A percentile compares a stretch with the other conserved stretches of the same genome.
These are phyloP conservation scores for Drosophila melanica DNA, from an alignment of 1,140 invertebrate species.

Conservation along the genomic window DNA sequence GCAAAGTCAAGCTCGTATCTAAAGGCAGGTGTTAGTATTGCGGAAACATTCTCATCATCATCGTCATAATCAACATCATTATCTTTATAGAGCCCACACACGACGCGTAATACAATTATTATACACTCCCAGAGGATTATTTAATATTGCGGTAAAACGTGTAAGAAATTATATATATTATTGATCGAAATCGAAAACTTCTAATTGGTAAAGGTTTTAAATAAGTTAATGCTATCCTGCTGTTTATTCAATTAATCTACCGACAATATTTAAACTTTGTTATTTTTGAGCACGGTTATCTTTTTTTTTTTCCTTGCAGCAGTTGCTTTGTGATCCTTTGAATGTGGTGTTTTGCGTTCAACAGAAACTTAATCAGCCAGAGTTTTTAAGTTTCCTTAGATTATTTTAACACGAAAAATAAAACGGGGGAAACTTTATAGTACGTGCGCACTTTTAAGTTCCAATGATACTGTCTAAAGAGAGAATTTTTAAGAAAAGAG, in stretches of 20 bases:
- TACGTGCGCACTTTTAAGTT: conserved; percentile 13
- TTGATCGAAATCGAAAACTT: background rate
- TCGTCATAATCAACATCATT: conserved; percentile 23
- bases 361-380: conserved; percentile 40
- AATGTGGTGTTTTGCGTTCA: background rate
- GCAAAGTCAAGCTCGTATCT: conserved; percentile 28
- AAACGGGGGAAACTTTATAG: conserved; percentile 22
- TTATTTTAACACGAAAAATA: conserved; percentile 21
- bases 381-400: conserved; percentile 28
- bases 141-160: conserved; percentile 1
- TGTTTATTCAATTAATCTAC: too few relatives aligned
- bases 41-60: conserved; percentile 62
- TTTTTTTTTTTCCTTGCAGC: background rate
- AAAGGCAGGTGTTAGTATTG: conserved; percentile 38
- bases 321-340: background rate
- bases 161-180: background rate
- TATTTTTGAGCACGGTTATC: too few relatives aligned
- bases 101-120: background rate
- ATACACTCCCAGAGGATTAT: conserved; percentile 6
- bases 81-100: conserved; percentile 14
- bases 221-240: background rate
- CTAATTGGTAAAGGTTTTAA: background rate
- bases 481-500: too few relatives aligned
- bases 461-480: conserved; percentile 15
- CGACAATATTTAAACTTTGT: too few relatives aligned